Evolutionary conservation across 2,888 invertebrate genomes (phyloP), one percentile per base, ranked within the genome.

Genomic region (Hecatera dysodea): DNA sequence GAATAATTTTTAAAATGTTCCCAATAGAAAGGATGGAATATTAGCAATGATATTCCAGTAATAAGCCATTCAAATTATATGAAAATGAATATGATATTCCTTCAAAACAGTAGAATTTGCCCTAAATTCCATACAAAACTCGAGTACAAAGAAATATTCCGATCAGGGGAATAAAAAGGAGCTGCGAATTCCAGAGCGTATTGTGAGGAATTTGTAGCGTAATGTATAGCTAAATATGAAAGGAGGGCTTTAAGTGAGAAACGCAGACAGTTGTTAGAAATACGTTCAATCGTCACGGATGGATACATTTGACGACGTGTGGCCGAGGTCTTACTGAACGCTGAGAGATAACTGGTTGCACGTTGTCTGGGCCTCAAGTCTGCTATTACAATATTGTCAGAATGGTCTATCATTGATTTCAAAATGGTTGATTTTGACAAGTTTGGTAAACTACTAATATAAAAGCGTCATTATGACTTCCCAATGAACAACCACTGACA

Each of bases 121-220:
- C 24, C 27, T n/a, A 46, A 50, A 67, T 67, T 44, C 50, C 27
- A 7, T 8, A 33, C 24, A 72, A 53, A 39, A 33, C 52, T 44
- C 19, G 27, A 57, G 29, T 39, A 61, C 56, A 57, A 72, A 72
- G 52, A 56, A 67, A 67, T 72, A 48, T 78, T 24, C 29, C 60
- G 60, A 67, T 57, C 60, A 42, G 42, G 56, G 29, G 42, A 67
- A 72, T 78, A 67, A 64, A 76, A 72, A 78, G 46, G 42, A 61
- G 46, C 70, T 22, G 53, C 52, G 50, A 44, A 44, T 67, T 67
- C 29, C 56, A 27, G 29, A n/a, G 12, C 46, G 36, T 29, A 61
- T 67, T 22, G 46, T 24, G 4, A 74, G 11, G 33, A 75, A 75
- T 68, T 75, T 48, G 57, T 46, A 62, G 29, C 39, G 36, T 46